These are phyloP conservation scores for Cuculus canorus DNA, from an alignment of 2,797 vertebrate genomes.

Conservation along the genomic window DNA sequence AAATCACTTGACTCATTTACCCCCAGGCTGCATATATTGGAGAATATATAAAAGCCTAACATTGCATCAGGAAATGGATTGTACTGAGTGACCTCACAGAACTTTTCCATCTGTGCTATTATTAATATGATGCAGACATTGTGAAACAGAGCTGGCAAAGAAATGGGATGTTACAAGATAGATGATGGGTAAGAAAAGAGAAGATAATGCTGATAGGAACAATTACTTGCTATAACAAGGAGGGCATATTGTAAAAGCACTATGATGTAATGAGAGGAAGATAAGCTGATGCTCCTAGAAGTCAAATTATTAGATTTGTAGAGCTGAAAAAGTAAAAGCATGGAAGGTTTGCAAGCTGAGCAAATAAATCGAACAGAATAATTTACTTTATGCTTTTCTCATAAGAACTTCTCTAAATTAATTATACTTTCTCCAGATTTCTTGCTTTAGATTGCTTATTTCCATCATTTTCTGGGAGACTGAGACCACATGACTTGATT, in stretches of 20 bases:
- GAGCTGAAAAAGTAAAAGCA: neutral
- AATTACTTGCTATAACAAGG: slow-evolving; percentile 6
- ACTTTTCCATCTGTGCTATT: slow-evolving; percentile 59
- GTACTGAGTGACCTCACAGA: slow-evolving; percentile 56
- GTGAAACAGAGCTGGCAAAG: slow-evolving; percentile 48
- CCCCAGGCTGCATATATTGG: slow-evolving; percentile 39
- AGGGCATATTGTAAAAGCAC: neutral
- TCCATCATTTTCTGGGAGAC: neutral
- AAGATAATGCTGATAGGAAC: neutral
- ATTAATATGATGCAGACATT: slow-evolving; percentile 55
- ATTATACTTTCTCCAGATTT: neutral
- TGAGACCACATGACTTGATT: neutral
- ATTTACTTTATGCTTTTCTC: neutral
- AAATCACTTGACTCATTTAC: slow-evolving; percentile 60
- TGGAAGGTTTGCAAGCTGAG: neutral
- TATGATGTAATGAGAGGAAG: slow-evolving; percentile 2
- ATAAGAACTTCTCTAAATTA: neutral
- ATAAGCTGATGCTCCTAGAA: slow-evolving; percentile 17
- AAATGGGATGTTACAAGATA: slow-evolving; percentile 24
- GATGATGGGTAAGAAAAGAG: neutral
- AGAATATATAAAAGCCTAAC: slow-evolving; percentile 33
- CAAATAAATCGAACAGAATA: slow-evolving; percentile 34
- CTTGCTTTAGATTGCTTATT: neutral
- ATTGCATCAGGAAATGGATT: slow-evolving; percentile 47
- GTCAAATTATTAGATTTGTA: slow-evolving; percentile 58